Base-by-base conservation (phyloP, 1,140 invertebrate genomes). In the Sarcophaga bullata region DNA sequence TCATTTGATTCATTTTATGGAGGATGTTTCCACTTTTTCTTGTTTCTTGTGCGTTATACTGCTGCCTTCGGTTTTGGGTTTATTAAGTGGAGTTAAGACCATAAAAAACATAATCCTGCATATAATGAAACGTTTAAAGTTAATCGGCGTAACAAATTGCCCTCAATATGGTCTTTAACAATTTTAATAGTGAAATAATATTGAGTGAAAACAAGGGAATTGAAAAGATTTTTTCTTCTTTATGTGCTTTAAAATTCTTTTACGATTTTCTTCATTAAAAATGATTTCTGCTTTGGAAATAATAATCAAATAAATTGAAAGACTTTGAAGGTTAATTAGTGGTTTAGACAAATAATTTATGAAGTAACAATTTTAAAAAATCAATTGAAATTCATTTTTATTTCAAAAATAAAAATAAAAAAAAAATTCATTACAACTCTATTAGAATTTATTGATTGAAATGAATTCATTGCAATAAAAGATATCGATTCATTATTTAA, bases 61-160 rank as follows among this genome's bases (percentile, higher is more conserved):
- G 73, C 48, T 76, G 47, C 15, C 37, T 76, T 48, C 47, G n/a
- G 54, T 58, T 58, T 37, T 58, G 13, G 54, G 54, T 58, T 58
- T 58, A 15, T 58, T 15, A 58, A 58, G 54, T 58, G 15, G n/a
- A 58, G 54, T 58, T 68, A 49, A 78, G 49, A n/a, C 75, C 75
- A 78, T 78, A 78, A 68, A 78, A 78, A 52, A 37, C 25, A n/a
- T 50, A 78, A 50, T 78, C 49, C 25, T 50, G 48, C 10, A 50
- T 50, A 78, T 78, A 78, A 78, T 78, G 75, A 78, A 78, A 78
- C 75, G 75, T 78, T 78, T 78, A 78, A n/a, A 78, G 75, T 78
- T 78, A 78, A 78, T 78, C 75, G 75, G 75, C 75, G 75, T 78
- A 78, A 78, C 75, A 78, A 78, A 78, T 78, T 49, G 75, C 75